Conservation (phyloP, 2,113 vertebrate genomes). For the Leiothrix lutea region DNA sequence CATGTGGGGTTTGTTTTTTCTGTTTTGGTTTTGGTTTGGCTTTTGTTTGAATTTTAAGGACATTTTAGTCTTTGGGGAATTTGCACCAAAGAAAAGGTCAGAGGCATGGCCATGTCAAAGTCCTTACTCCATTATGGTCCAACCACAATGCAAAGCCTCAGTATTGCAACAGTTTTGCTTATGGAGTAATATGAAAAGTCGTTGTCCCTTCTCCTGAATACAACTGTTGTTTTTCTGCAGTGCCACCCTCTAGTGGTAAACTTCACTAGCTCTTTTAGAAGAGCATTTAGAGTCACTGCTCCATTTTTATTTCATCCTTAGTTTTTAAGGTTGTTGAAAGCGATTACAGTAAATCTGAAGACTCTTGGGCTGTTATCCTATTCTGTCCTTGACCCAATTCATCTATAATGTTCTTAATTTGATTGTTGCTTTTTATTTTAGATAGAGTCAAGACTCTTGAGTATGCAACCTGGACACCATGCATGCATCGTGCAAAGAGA, state of each 20-base stretch:
- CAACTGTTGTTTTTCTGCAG: background rate
- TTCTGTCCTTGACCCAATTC: background rate
- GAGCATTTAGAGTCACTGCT: background rate
- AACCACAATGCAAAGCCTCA: background rate
- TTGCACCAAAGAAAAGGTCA: background rate
- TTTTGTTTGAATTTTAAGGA: background rate
- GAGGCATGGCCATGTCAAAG: background rate
- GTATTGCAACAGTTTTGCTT: background rate
- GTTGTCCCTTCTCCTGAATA: background rate
- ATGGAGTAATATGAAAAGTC: background rate
- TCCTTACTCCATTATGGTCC: background rate
- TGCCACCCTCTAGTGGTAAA: background rate
- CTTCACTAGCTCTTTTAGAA: background rate
- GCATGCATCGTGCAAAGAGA: background rate
- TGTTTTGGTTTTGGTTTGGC: background rate
- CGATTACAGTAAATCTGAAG: background rate
- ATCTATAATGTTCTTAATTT: background rate
- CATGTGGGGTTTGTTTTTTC: accelerated
- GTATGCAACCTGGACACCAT: background rate
- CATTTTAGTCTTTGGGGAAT: background rate
- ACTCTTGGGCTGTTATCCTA: background rate
- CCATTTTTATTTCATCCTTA: background rate
- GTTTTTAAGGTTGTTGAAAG: background rate
- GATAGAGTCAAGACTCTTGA: background rate
- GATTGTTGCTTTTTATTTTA: background rate